A percentile compares a stretch with the other conserved stretches of the same genome.
These are phyloP conservation scores for Abramis brama DNA, from an alignment of 2,113 vertebrate species.

Conservation along the genomic window DNA sequence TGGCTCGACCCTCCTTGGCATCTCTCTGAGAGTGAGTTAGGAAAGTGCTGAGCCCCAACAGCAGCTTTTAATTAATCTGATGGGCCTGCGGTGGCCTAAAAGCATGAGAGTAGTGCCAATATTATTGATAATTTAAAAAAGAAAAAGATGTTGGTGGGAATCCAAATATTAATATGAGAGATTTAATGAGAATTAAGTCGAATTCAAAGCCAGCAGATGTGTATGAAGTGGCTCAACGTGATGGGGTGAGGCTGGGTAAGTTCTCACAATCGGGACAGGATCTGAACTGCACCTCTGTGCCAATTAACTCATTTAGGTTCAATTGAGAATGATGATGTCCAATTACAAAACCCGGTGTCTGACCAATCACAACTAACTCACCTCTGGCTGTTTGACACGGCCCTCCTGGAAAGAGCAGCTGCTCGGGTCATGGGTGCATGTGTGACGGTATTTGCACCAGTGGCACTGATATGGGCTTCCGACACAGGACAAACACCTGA, in stretches of 20 bases:
- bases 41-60: slow-evolving; percentile 23
- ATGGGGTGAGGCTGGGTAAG: neutral
- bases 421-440: slow-evolving; percentile 94
- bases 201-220: slow-evolving; percentile 1
- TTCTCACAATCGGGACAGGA: neutral
- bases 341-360: neutral
- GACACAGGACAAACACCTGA: slow-evolving; percentile 93
- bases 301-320: neutral
- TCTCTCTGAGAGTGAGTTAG: neutral
- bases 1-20: neutral
- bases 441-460: slow-evolving; percentile 98
- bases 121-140: slow-evolving; percentile 73
- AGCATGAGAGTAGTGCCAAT: slow-evolving; percentile 67
- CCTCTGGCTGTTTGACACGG: slow-evolving; percentile 91
- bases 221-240: neutral
- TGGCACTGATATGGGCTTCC: slow-evolving; percentile 95
- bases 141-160: slow-evolving; percentile 71
- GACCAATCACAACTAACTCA: slow-evolving; percentile 65
- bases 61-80: slow-evolving; percentile 70
- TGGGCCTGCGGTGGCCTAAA: slow-evolving; percentile 63
- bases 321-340: slow-evolving; percentile 4
- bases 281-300: slow-evolving; percentile 8
- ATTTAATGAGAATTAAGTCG: slow-evolving; percentile 31
- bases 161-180: slow-evolving; percentile 49
- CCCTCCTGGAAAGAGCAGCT: slow-evolving; percentile 98